Evolutionary conservation across 2,797 vertebrate genomes (phyloP).

Genomic region (Serranus cabrilla): DNA sequence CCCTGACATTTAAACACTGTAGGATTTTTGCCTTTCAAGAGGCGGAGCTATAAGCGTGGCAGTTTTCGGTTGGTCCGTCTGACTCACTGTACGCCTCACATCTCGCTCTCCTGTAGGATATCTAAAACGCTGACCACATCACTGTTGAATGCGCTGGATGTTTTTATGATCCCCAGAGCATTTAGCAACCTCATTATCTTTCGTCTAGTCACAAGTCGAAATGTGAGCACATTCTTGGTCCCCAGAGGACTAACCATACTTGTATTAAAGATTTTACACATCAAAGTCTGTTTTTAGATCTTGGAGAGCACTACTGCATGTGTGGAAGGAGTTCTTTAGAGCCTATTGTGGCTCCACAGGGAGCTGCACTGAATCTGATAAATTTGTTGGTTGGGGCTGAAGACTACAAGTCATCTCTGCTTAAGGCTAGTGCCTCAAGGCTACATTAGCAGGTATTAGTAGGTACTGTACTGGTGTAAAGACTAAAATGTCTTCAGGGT

Average conservation of each 20-base stretch:
- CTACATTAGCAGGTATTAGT: background rate
- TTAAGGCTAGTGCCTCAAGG: background rate
- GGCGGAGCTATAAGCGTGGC: constrained; percentile 7
- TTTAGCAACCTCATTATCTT: background rate
- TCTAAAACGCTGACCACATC: background rate
- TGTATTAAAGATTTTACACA: constrained; percentile 20
- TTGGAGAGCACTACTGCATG: background rate
- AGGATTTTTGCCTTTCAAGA: constrained; percentile 24
- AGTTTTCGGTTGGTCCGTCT: background rate
- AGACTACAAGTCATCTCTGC: constrained; percentile 2
- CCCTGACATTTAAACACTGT: constrained; percentile 59
- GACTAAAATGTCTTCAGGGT: background rate
- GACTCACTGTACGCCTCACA: background rate
- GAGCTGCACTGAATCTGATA: constrained; percentile 1
- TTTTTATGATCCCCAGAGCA: background rate
- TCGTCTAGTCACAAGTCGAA: background rate
- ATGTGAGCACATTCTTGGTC: background rate
- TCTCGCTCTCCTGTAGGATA: background rate
- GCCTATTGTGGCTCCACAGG: constrained; percentile 1
- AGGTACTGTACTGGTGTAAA: too few species aligned
- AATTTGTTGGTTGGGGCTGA: background rate
- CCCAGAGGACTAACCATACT: background rate
- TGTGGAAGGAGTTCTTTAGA: background rate
- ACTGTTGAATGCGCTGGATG: background rate
- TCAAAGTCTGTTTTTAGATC: constrained; percentile 10